These are phyloP conservation scores for Hexactinellida sp. DNA, from an alignment of 37 sponge, comb jelly and placozoan genomes.

Conservation along the genomic window DNA sequence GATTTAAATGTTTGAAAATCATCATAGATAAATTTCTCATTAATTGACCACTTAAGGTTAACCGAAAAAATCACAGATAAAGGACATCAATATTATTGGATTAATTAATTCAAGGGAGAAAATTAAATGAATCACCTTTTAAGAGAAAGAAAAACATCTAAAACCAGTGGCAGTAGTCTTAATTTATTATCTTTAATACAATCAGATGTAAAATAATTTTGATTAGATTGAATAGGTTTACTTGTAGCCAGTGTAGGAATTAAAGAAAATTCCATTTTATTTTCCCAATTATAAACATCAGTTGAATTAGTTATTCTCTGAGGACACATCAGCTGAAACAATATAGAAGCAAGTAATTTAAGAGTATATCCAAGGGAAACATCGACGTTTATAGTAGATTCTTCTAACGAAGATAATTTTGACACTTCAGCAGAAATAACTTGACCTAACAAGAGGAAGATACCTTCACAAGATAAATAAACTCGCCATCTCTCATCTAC, in stretches of 20 bases:
- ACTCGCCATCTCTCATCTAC: slow-evolving; percentile 46
- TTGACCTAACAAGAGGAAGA: slow-evolving; percentile 21
- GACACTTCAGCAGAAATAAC: not conserved
- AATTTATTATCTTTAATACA: slow-evolving; percentile 48
- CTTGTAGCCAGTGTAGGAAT: not conserved
- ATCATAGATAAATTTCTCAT: no score
- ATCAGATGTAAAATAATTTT: not conserved
- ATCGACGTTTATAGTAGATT: slow-evolving; percentile 67
- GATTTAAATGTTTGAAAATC: no score
- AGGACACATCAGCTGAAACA: not conserved
- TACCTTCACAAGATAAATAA: slow-evolving; percentile 54
- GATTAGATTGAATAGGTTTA: not conserved
- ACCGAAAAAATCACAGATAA: no score
- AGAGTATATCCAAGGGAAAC: slow-evolving; percentile 80
- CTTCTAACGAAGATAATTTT: slow-evolving; percentile 43
- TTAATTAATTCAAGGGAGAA: not conserved
- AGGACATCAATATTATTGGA: no score
- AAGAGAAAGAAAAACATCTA: slow-evolving; percentile 73
- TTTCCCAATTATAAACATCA: not conserved
- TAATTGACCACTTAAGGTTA: no score
- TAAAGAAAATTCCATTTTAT: not conserved
- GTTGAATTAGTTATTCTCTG: not conserved
- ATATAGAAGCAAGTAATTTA: slow-evolving; percentile 55
- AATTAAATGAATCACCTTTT: slow-evolving; percentile 32
- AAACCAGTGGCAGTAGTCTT: slow-evolving; percentile 56